phyloP scores from a whole-genome alignment of 2,888 invertebrate species.

The Lottia scabra region DNA sequence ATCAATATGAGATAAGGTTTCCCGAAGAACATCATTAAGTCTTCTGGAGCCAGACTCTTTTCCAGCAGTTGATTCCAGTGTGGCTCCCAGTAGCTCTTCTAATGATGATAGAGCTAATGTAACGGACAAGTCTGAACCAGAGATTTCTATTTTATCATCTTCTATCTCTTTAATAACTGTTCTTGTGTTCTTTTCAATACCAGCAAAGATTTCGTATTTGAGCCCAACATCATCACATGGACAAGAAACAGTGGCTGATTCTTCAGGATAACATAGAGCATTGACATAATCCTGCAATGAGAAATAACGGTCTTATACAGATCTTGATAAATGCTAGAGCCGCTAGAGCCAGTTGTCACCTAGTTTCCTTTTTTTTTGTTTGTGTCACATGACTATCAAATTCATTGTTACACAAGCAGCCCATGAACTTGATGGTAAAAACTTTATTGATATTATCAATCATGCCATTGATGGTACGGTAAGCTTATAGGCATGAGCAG shows the following conservation, averaged over 20 bases:
- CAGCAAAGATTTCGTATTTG: slow-evolving; percentile 34
- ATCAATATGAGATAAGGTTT: slow-evolving; percentile 42
- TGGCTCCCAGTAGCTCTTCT: slow-evolving; percentile 46
- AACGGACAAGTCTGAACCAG: slow-evolving; percentile 51
- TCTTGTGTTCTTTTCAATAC: slow-evolving; percentile 50
- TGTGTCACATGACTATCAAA: too few species aligned
- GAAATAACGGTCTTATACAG: not conserved
- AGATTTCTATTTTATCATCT: slow-evolving; percentile 42
- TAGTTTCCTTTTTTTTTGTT: too few species aligned
- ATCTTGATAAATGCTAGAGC: too few species aligned
- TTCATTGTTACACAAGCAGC: too few species aligned
- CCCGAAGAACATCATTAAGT: slow-evolving; percentile 32
- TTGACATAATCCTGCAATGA: slow-evolving; percentile 50
- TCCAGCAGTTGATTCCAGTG: slow-evolving; percentile 10
- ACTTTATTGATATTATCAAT: too few species aligned
- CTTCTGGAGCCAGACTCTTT: slow-evolving; percentile 17
- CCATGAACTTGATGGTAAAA: too few species aligned
- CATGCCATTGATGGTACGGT: too few species aligned
- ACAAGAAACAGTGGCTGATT: slow-evolving; percentile 37
- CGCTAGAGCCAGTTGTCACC: too few species aligned
- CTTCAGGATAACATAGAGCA: slow-evolving; percentile 44
- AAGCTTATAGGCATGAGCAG: too few species aligned
- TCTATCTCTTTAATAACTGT: slow-evolving; percentile 38
- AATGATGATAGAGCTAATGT: slow-evolving; percentile 58
- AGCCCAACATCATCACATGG: slow-evolving; percentile 33